Conservation (phyloP, 1,140 invertebrate species). For the Orchestia grillus region DNA sequence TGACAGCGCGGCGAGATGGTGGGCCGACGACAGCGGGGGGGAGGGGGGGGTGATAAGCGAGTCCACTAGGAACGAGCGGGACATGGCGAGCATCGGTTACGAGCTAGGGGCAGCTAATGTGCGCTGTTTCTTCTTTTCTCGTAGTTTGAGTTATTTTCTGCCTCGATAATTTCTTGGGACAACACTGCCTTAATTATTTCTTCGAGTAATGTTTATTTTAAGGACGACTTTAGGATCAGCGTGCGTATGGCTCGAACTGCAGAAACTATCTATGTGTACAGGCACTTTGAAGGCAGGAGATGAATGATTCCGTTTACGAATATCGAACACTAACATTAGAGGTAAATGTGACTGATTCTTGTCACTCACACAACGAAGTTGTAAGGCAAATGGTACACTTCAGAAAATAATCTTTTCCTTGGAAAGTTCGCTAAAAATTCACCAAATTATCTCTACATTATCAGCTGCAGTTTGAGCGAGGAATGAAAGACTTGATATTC, state of each 20-base stretch:
- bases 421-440: not conserved
- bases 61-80: slow-evolving; percentile 69
- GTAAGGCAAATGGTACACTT: not conserved
- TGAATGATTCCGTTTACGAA: no score
- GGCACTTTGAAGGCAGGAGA: no score
- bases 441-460: not conserved
- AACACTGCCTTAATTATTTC: no score
- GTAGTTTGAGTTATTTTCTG: not conserved
- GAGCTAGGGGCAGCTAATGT: not conserved
- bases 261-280: no score
- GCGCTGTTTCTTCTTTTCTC: not conserved
- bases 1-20: slow-evolving; percentile 27
- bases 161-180: not conserved
- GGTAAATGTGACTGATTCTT: no score
- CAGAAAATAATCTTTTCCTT: not conserved
- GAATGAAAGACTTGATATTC: not conserved
- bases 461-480: not conserved
- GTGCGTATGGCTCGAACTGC: no score
- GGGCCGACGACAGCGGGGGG: slow-evolving; percentile 57
- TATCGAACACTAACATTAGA: no score
- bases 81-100: slow-evolving; percentile 66
- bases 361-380: no score
- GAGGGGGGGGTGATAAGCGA: slow-evolving; percentile 67
- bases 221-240: no score
- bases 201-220: not conserved